Conservation (phyloP, 2,888 invertebrate species). For the Bhutanitis thaidina region DNA sequence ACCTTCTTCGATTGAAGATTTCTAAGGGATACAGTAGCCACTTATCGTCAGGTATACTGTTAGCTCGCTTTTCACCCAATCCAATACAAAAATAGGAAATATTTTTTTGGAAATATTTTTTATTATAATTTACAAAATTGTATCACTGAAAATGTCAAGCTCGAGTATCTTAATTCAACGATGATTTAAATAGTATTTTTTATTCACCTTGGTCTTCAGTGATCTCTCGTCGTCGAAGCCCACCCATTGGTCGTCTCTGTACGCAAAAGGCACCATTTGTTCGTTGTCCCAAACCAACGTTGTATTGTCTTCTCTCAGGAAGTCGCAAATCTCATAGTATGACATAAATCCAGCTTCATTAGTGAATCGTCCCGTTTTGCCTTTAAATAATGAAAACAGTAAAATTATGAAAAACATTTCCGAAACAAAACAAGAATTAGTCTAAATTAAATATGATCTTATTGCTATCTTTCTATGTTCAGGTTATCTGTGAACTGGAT, state of each 20-base stretch:
- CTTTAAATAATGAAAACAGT: conserved; percentile 33
- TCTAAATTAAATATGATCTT: too few species aligned
- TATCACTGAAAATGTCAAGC: too few species aligned
- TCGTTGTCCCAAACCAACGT: conserved; percentile 97
- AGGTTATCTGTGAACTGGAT: too few species aligned
- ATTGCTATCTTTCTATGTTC: too few species aligned
- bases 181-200: neutral
- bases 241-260: conserved; percentile 94
- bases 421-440: conserved; percentile 10
- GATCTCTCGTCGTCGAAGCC: conserved; percentile 97
- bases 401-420: neutral
- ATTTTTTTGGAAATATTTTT: too few species aligned
- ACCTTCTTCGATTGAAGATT: too few species aligned
- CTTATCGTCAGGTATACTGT: too few species aligned
- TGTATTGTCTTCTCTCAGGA: conserved; percentile 93
- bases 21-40: too few species aligned
- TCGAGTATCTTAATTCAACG: too few species aligned
- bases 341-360: conserved; percentile 96
- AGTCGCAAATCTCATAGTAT: conserved; percentile 97
- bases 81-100: too few species aligned
- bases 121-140: too few species aligned
- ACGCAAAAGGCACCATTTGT: conserved; percentile 97
- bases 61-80: too few species aligned
- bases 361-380: conserved; percentile 90
- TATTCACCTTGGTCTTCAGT: conserved; percentile 90